Percentiles rank a stretch among this genome's conserved stretches.
These are phyloP conservation scores for Hypotaenidia okinawae DNA, from an alignment of 2,797 vertebrate genomes.

Conservation along the genomic window DNA sequence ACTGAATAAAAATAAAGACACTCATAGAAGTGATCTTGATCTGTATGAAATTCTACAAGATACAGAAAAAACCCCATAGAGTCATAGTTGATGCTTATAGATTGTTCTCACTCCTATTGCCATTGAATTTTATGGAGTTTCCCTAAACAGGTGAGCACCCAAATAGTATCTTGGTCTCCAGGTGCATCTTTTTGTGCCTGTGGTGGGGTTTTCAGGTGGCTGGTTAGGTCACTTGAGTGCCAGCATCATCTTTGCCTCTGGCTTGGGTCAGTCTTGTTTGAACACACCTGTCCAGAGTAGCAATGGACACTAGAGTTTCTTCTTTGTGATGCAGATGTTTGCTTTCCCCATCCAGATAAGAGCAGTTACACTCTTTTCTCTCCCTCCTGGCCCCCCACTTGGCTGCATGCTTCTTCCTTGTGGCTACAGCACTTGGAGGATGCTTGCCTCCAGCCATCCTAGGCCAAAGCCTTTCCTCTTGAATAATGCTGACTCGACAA, in stretches of 20 bases:
- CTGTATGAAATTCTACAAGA: neutral
- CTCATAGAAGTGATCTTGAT: neutral
- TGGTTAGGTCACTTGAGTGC: neutral
- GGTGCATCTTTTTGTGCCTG: neutral
- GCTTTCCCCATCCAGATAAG: neutral
- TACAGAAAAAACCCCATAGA: neutral
- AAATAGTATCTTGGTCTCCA: neutral
- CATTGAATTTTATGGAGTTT: neutral
- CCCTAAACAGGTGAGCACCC: neutral
- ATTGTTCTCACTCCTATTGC: neutral
- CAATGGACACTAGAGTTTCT: neutral
- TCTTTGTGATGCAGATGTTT: neutral
- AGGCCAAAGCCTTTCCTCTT: neutral
- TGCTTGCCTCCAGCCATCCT: neutral
- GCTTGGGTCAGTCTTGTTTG: neutral
- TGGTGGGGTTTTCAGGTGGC: neutral
- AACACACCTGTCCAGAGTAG: neutral
- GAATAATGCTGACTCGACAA: neutral
- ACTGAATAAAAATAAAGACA: neutral
- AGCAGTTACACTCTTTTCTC: neutral
- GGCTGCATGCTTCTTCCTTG: neutral
- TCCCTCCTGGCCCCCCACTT: fast-evolving
- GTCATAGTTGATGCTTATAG: neutral
- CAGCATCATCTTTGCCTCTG: neutral
- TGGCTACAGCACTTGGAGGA: neutral